Evolutionary conservation across 35 echinoderm and acorn worm species (phyloP).

Genomic region (Apostichopus parvimensis): DNA sequence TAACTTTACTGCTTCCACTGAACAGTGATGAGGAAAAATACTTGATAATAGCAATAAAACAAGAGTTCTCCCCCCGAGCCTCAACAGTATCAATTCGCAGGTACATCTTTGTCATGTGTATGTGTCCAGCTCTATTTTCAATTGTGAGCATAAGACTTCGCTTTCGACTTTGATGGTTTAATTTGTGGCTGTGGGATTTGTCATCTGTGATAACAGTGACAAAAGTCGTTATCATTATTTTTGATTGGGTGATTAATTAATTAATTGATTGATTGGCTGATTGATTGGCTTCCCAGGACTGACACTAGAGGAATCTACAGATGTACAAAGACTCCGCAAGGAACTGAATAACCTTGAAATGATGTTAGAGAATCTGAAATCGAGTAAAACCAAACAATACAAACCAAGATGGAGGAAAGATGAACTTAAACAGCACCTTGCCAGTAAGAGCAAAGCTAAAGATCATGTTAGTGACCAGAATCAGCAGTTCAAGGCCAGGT

Average conservation of each 20-base stretch:
- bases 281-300: constrained; percentile 57
- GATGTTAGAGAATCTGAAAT: constrained; percentile 41
- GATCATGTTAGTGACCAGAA: constrained; percentile 89
- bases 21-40: too few relatives aligned
- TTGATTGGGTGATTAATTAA: neutral
- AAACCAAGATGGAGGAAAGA: constrained; percentile 72
- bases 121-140: too few relatives aligned
- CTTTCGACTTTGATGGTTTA: too few relatives aligned
- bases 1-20: too few relatives aligned
- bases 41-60: too few relatives aligned
- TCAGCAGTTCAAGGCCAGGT: constrained; percentile 86
- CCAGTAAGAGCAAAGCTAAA: constrained; percentile 79
- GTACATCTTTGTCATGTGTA: too few relatives aligned
- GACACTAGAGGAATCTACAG: constrained; percentile 78
- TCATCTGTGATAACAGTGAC: too few relatives aligned
- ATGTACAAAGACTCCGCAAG: constrained; percentile 54
- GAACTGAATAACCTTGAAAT: constrained; percentile 43
- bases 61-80: too few relatives aligned
- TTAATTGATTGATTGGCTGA: too few relatives aligned
- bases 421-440: constrained; percentile 83
- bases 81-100: too few relatives aligned
- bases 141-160: too few relatives aligned
- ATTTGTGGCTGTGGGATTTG: too few relatives aligned
- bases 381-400: constrained; percentile 60
- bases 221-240: neutral